Evolutionary conservation across 2,888 invertebrate genomes (phyloP).

Genomic region (Synergus laeviventris): DNA sequence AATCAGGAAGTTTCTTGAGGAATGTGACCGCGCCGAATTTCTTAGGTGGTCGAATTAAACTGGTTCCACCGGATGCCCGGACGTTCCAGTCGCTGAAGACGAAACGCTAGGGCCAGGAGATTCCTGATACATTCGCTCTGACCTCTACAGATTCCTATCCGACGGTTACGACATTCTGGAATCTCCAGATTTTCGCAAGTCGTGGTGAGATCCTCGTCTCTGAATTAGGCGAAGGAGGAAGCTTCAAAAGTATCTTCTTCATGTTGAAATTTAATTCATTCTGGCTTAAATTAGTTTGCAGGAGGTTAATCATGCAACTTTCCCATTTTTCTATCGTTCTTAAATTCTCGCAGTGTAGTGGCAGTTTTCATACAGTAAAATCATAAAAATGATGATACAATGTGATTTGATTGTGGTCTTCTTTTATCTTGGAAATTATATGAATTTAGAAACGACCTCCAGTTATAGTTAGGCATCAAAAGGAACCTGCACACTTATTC

Average conservation of each 20-base stretch:
- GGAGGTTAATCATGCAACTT: no score
- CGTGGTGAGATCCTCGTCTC: background rate
- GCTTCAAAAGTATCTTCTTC: background rate
- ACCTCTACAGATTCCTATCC: constrained; percentile 49
- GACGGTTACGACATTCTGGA: constrained; percentile 50
- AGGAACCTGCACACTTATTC: background rate
- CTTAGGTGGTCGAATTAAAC: constrained; percentile 76
- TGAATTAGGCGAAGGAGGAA: background rate
- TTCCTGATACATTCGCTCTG: constrained; percentile 29
- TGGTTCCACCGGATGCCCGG: constrained; percentile 66
- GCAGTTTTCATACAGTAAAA: no score
- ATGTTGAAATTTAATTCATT: background rate
- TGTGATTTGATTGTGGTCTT: no score
- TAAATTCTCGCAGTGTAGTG: no score
- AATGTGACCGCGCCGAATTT: constrained; percentile 75
- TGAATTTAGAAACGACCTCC: no score
- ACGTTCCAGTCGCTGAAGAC: constrained; percentile 58
- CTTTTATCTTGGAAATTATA: no score
- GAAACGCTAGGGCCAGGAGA: constrained; percentile 48
- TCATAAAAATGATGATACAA: no score
- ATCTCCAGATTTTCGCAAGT: constrained; percentile 48
- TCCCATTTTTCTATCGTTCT: no score
- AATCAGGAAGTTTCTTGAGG: constrained; percentile 76
- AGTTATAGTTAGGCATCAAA: no score
- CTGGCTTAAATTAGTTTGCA: background rate